Percentiles rank a stretch among this genome's conserved stretches.
Conservation (phyloP, 2,797 vertebrate genomes). For the Cynopterus sphinx region DNA sequence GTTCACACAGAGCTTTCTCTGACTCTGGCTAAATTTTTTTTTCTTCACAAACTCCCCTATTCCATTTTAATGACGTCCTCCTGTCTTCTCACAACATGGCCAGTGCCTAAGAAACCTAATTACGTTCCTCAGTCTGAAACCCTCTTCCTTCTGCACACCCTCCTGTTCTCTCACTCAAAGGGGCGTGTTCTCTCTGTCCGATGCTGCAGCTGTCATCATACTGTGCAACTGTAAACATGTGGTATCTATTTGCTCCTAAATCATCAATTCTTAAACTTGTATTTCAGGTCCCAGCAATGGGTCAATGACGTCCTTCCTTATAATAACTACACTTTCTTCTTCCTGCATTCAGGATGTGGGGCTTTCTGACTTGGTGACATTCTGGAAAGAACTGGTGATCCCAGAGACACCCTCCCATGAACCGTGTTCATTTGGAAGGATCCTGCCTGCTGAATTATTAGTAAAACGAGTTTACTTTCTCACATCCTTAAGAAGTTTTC, state of each 20-base stretch:
- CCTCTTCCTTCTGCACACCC: background rate
- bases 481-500: background rate
- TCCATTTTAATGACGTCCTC: too few relatives aligned
- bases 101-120: background rate
- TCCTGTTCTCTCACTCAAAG: background rate
- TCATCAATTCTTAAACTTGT: background rate
- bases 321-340: background rate
- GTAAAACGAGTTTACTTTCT: background rate
- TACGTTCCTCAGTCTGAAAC: background rate
- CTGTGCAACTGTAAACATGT: accelerated
- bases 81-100: background rate
- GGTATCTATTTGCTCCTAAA: background rate
- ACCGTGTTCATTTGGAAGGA: background rate
- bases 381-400: background rate
- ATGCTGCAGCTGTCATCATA: background rate
- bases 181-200: background rate
- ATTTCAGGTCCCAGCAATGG: background rate
- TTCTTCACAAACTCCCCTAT: background rate
- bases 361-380: background rate
- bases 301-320: background rate
- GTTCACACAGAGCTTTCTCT: accelerated
- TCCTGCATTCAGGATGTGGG: background rate
- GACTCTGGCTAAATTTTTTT: accelerated
- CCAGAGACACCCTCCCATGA: background rate
- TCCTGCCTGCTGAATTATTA: background rate